Evolutionary conservation across 2,113 vertebrate species (phyloP).

Genomic region (Tupaia tana): DNA sequence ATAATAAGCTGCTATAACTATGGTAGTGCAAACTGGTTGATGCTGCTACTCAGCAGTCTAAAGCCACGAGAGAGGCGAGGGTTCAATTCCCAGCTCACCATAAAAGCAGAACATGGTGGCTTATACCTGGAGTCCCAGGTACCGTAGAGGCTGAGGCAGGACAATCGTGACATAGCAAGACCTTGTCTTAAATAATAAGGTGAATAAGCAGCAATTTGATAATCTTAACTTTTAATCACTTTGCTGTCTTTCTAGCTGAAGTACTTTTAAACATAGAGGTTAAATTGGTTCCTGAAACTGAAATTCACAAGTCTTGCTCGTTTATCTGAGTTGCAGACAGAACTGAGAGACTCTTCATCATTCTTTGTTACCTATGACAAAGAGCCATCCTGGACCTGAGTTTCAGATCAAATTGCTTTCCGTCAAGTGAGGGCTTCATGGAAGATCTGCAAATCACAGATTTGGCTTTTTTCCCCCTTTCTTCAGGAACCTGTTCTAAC

Average conservation of each 20-base stretch:
- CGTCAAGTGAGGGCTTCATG: background rate
- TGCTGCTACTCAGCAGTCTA: no score
- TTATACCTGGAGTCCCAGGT: no score
- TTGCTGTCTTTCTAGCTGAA: conserved; percentile 8
- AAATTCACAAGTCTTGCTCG: background rate
- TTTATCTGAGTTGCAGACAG: background rate
- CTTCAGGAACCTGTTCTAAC: background rate
- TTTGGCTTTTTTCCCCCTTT: background rate
- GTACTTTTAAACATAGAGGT: background rate
- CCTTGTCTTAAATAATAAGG: background rate
- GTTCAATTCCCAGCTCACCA: no score
- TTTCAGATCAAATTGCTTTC: background rate
- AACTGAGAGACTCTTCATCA: background rate
- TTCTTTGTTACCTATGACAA: background rate
- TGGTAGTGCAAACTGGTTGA: no score
- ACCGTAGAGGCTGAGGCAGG: no score
- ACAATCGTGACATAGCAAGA: no score
- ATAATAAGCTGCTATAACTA: no score
- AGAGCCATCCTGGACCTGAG: background rate
- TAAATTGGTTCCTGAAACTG: background rate
- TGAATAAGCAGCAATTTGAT: conserved; percentile 31
- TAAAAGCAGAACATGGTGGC: no score
- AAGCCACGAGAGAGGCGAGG: no score
- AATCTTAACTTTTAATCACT: conserved; percentile 1
- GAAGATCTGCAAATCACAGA: background rate